A percentile compares a stretch with the other conserved stretches of the same genome.
Conservation (phyloP, 2,888 invertebrate species). For the Dastarcus helophoroides region DNA sequence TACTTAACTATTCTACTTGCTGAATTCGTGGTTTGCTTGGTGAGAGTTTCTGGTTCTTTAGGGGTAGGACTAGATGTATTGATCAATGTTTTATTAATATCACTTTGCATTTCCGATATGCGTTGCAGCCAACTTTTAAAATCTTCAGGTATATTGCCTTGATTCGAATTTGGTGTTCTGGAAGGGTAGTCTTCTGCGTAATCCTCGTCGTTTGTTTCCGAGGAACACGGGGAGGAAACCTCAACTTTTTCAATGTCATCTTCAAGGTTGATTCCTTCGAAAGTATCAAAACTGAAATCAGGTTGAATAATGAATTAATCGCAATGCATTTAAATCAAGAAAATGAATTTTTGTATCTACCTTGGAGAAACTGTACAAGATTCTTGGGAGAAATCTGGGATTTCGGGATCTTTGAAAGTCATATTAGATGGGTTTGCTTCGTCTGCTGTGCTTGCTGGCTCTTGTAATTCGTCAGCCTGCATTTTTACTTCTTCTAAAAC, state of each 20-base stretch:
- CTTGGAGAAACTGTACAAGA: slow-evolving; percentile 5
- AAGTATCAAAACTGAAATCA: no score
- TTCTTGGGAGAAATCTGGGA: slow-evolving; percentile 3
- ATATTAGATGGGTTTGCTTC: slow-evolving; percentile 14
- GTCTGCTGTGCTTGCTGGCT: slow-evolving; percentile 10
- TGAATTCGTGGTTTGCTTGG: slow-evolving; percentile 27
- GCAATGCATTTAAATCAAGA: no score
- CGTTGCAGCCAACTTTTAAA: slow-evolving; percentile 66
- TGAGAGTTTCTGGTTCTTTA: slow-evolving; percentile 15
- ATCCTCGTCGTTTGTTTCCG: slow-evolving; percentile 22
- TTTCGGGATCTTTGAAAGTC: slow-evolving; percentile 12
- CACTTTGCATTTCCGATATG: slow-evolving; percentile 60
- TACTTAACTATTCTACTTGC: slow-evolving; percentile 53
- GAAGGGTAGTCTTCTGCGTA: slow-evolving; percentile 3
- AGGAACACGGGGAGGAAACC: slow-evolving; percentile 28
- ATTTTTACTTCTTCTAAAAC: slow-evolving; percentile 18
- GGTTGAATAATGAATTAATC: no score
- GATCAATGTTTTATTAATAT: slow-evolving; percentile 30
- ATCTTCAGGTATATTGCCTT: slow-evolving; percentile 12
- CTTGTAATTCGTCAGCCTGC: slow-evolving; percentile 22
- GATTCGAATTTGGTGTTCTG: slow-evolving; percentile 30
- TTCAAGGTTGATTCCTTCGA: slow-evolving; percentile 29
- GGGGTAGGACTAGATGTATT: slow-evolving; percentile 1
- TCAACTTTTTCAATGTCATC: slow-evolving; percentile 33
- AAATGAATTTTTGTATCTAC: slow-evolving; percentile 9